A percentile compares a stretch with the other conserved stretches of the same genome.
These are phyloP conservation scores for Rotaria magnacalcarata DNA, from an alignment of 2,888 invertebrate species.

Conservation along the genomic window DNA sequence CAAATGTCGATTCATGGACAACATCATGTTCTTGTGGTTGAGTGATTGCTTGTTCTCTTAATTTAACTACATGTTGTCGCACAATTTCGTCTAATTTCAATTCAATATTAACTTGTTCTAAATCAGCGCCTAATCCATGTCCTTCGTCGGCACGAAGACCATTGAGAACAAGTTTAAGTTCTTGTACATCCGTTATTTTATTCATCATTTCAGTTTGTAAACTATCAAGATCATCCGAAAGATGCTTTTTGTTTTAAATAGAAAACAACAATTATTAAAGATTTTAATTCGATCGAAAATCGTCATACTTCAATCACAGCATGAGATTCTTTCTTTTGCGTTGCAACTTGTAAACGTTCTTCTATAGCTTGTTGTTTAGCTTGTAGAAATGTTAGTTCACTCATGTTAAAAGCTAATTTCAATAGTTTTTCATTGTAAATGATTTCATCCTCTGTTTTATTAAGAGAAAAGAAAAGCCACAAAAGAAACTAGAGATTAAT, in stretches of 20 bases:
- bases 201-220: constrained; percentile 27
- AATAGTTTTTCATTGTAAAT: constrained; percentile 17
- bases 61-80: neutral
- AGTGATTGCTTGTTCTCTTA: neutral
- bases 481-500: neutral
- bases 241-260: neutral
- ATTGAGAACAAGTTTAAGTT: neutral
- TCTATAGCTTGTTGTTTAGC: neutral
- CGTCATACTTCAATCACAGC: neutral
- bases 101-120: constrained; percentile 20
- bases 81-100: neutral
- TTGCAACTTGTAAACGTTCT: neutral
- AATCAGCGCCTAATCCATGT: neutral
- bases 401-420: neutral
- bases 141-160: neutral
- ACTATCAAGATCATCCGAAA: neutral
- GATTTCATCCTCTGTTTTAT: neutral
- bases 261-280: neutral
- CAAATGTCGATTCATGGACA: neutral
- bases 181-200: neutral
- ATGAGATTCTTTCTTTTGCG: neutral
- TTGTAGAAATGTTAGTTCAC: neutral
- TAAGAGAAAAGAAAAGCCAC: neutral
- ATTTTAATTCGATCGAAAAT: neutral
- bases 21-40: neutral